Evolutionary conservation across 2,888 invertebrate genomes (phyloP).

Genomic region (Ormyrus labotus): DNA sequence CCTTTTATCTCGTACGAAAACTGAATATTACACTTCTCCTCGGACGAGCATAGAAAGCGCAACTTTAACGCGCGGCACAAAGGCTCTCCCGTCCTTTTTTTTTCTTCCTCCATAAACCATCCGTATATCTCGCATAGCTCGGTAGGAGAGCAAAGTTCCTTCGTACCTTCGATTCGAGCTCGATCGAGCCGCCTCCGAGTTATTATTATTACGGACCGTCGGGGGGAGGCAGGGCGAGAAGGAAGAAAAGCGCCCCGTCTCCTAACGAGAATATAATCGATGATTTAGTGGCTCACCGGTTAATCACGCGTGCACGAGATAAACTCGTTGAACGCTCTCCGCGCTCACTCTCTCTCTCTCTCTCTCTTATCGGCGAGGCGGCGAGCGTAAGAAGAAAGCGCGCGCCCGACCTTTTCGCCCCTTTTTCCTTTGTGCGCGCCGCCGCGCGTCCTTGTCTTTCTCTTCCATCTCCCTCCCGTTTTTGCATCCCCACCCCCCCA

Average conservation of each 20-base stretch:
- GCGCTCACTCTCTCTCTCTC: constrained; percentile 11
- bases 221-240: background rate
- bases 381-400: constrained; percentile 1
- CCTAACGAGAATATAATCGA: constrained; percentile 58
- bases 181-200: no score
- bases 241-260: background rate
- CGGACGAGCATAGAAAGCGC: no score
- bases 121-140: no score
- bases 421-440: constrained; percentile 28
- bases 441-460: constrained; percentile 22
- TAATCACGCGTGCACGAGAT: constrained; percentile 59
- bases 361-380: background rate
- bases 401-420: constrained; percentile 8
- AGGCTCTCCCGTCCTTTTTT: no score
- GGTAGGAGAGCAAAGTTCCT: background rate
- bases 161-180: no score
- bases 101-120: no score
- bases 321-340: constrained; percentile 49
- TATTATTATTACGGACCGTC: background rate
- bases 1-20: no score
- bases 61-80: no score
- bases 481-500: background rate
- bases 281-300: constrained; percentile 56
- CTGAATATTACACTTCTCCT: no score
- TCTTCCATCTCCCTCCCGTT: constrained; percentile 11